Evolutionary conservation across 2,113 vertebrate species (phyloP).

Genomic region (Felis chaus): DNA sequence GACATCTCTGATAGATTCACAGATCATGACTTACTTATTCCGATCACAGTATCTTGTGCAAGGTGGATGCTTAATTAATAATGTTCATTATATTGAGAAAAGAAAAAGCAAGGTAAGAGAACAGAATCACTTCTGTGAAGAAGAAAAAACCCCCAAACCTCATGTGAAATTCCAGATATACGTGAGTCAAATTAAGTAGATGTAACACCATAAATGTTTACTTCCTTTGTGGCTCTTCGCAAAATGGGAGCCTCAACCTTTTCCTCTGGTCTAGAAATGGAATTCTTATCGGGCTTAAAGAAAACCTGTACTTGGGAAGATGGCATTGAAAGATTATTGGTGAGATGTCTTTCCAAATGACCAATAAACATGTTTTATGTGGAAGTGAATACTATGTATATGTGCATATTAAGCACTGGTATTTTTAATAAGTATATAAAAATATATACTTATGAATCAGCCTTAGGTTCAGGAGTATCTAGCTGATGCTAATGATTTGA

Average conservation of each 20-base stretch:
- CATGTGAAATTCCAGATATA: background rate
- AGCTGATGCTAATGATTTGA: background rate
- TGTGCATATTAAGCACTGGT: background rate
- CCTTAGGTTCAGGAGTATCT: background rate
- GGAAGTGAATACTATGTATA: background rate
- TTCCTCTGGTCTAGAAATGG: background rate
- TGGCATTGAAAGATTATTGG: background rate
- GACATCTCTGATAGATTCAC: background rate
- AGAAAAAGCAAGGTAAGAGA: background rate
- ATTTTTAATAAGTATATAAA: background rate
- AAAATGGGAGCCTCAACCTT: background rate
- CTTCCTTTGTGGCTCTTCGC: background rate
- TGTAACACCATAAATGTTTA: rapidly evolving
- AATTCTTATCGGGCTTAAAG: background rate
- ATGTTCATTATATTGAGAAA: background rate
- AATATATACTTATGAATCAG: background rate
- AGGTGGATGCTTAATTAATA: background rate
- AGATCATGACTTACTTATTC: background rate
- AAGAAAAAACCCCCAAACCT: background rate
- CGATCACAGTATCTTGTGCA: background rate
- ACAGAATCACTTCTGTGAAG: background rate
- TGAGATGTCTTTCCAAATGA: background rate
- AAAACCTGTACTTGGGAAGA: background rate
- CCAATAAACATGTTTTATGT: background rate
- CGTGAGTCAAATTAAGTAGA: background rate